These are phyloP conservation scores for Trichogramma dendrolimi DNA, from an alignment of 2,888 invertebrate species.

Conservation along the genomic window DNA sequence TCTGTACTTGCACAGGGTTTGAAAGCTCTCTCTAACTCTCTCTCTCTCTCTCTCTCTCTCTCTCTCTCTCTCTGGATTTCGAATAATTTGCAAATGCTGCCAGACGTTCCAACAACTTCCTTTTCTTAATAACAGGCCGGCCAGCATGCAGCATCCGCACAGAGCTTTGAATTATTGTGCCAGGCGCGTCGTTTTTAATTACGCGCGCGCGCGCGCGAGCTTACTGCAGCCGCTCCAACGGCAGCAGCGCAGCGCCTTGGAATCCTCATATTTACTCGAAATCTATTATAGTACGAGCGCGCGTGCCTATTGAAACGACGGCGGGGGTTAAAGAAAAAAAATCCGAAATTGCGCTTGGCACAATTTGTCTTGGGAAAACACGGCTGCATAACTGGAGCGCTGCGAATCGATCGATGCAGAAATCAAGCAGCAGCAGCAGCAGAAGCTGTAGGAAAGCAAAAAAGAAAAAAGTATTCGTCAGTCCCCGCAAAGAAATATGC, in stretches of 20 bases:
- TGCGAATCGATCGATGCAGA: no score
- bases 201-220: conserved; percentile 9
- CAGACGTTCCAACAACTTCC: conserved; percentile 9
- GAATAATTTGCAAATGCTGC: conserved; percentile 37
- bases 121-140: background rate
- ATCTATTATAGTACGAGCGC: background rate
- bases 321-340: no score
- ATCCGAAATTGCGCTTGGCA: no score
- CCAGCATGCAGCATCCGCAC: conserved; percentile 1
- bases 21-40: no score
- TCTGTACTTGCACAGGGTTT: no score
- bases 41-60: no score
- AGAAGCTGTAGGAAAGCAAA: no score
- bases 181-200: background rate
- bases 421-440: no score
- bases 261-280: conserved; percentile 20
- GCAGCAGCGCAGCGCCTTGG: background rate
- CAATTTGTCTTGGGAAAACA: no score
- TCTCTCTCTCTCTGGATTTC: conserved; percentile 28
- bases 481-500: background rate
- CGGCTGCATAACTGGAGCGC: no score
- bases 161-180: conserved; percentile 3
- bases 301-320: no score
- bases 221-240: conserved; percentile 16
- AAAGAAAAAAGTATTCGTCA: background rate